A percentile compares a stretch with the other conserved stretches of the same genome.
These are phyloP conservation scores for Drosophila buzzatii DNA, from an alignment of 2,888 invertebrate species.

Conservation along the genomic window DNA sequence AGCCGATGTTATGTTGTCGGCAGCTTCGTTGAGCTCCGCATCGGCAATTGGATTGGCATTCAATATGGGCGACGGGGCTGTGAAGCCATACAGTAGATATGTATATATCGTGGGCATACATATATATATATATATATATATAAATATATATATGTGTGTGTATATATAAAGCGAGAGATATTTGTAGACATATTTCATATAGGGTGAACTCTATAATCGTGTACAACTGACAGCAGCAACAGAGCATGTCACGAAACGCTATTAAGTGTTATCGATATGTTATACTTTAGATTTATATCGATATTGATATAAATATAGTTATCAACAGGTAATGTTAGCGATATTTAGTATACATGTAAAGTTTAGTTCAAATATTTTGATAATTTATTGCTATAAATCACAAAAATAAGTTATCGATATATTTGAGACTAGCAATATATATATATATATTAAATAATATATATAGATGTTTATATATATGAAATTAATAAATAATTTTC, in stretches of 20 bases:
- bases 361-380: too few relatives aligned
- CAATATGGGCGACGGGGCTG: constrained; percentile 70
- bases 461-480: too few relatives aligned
- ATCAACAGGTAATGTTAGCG: too few relatives aligned
- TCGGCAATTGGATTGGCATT: constrained; percentile 90
- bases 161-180: constrained; percentile 37
- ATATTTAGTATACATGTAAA: too few relatives aligned
- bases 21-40: constrained; percentile 96
- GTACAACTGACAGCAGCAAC: constrained; percentile 16
- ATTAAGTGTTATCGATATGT: background rate
- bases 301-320: too few relatives aligned
- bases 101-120: constrained; percentile 2
- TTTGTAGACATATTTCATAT: constrained; percentile 15
- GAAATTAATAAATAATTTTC: too few relatives aligned
- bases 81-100: constrained; percentile 48
- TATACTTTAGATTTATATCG: too few relatives aligned
- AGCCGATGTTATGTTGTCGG: constrained; percentile 98
- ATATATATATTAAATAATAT: too few relatives aligned
- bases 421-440: too few relatives aligned
- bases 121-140: constrained; percentile 6
- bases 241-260: constrained; percentile 15
- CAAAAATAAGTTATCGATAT: too few relatives aligned
- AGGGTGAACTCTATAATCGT: constrained; percentile 22
- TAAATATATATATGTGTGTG: too few relatives aligned
- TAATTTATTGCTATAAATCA: too few relatives aligned